Evolutionary conservation across 2,888 invertebrate species (phyloP).

Genomic region (Volucella inanis): DNA sequence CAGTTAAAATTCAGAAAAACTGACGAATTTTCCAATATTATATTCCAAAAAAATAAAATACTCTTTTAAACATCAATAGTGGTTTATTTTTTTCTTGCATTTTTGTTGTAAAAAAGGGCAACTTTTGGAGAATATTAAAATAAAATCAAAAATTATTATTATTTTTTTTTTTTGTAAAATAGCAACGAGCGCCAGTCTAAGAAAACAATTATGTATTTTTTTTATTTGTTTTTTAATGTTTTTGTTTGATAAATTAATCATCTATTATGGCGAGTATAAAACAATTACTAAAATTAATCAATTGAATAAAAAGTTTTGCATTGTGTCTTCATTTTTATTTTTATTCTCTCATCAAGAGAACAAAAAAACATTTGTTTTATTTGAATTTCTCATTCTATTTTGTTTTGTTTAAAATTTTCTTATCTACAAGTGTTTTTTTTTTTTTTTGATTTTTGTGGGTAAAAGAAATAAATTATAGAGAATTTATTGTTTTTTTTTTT

Average conservation of each 20-base stretch:
- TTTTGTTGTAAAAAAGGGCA: slow-evolving; percentile 24
- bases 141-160: slow-evolving; percentile 25
- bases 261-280: slow-evolving; percentile 66
- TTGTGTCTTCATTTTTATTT: slow-evolving; percentile 34
- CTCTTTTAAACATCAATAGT: slow-evolving; percentile 3
- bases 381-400: slow-evolving; percentile 2
- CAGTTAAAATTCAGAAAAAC: too few relatives aligned
- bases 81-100: slow-evolving; percentile 21
- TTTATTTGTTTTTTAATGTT: slow-evolving; percentile 13
- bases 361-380: slow-evolving; percentile 10
- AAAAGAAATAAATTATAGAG: slow-evolving; percentile 39
- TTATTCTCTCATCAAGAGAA: slow-evolving; percentile 18
- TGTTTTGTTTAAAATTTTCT: slow-evolving; percentile 36
- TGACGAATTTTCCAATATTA: too few relatives aligned
- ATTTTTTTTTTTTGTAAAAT: slow-evolving; percentile 2
- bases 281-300: slow-evolving; percentile 34
- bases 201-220: slow-evolving; percentile 51
- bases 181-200: slow-evolving; percentile 17
- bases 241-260: slow-evolving; percentile 63
- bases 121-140: slow-evolving; percentile 20
- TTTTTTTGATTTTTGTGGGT: slow-evolving; percentile 20
- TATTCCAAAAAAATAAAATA: slow-evolving; percentile 1
- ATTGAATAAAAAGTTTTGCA: slow-evolving; percentile 34
- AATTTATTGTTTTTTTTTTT: not conserved
- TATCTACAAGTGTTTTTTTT: slow-evolving; percentile 27